Conservation (phyloP, 2,888 invertebrate genomes). For the Tetanocera ferruginea region DNA sequence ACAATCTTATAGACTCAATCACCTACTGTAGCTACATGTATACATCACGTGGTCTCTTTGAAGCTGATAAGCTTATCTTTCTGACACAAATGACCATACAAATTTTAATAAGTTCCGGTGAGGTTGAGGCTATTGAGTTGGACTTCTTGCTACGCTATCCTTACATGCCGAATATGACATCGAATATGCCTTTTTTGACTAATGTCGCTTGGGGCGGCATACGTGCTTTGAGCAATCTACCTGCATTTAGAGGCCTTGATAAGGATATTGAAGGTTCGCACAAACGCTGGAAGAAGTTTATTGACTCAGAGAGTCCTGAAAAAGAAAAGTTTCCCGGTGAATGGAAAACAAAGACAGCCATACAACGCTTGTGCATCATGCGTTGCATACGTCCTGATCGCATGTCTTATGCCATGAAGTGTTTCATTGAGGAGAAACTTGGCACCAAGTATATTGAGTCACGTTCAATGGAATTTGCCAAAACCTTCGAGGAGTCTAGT, state of each 20-base stretch:
- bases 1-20: conserved; percentile 86
- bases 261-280: conserved; percentile 92
- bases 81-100: conserved; percentile 88
- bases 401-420: conserved; percentile 88
- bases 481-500: conserved; percentile 88
- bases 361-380: conserved; percentile 93
- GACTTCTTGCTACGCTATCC: conserved; percentile 92
- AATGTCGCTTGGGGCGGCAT: conserved; percentile 87
- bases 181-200: conserved; percentile 87
- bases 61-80: conserved; percentile 92
- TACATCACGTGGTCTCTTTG: conserved; percentile 91
- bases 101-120: conserved; percentile 74
- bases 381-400: conserved; percentile 91
- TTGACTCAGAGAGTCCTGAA: conserved; percentile 93
- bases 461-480: conserved; percentile 83
- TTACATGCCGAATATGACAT: conserved; percentile 78
- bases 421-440: conserved; percentile 90
- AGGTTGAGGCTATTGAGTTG: conserved; percentile 81
- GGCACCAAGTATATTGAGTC: conserved; percentile 87
- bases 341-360: conserved; percentile 90
- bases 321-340: conserved; percentile 95
- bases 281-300: conserved; percentile 93
- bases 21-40: conserved; percentile 89
- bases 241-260: conserved; percentile 87
- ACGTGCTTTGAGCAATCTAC: conserved; percentile 80